A percentile compares a stretch with the other conserved stretches of the same genome.
Evolutionary conservation across 2,113 vertebrate genomes (phyloP).

Genomic region (Prinia subflava): DNA sequence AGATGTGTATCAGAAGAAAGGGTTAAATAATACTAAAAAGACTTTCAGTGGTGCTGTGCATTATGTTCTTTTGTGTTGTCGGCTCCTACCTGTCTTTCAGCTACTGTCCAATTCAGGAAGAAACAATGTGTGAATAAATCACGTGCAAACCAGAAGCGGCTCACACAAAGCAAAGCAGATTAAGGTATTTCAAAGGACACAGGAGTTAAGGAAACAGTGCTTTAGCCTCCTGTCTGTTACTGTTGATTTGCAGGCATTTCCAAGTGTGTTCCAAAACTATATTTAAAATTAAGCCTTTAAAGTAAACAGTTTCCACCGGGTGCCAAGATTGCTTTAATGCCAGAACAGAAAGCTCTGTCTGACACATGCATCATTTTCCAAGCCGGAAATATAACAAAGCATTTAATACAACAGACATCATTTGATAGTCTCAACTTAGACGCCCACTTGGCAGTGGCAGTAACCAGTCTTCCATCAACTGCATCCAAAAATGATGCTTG

Average conservation of each 20-base stretch:
- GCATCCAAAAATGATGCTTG: conserved; percentile 18
- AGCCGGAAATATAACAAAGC: conserved; percentile 53
- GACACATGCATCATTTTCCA: conserved; percentile 42
- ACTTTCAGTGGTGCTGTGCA: neutral
- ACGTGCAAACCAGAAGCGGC: neutral
- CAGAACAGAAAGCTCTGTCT: conserved; percentile 36
- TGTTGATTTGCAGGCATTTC: conserved; percentile 22
- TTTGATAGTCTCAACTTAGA: conserved; percentile 50
- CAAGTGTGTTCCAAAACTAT: conserved; percentile 16
- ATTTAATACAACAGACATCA: conserved; percentile 50
- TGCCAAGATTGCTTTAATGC: conserved; percentile 23
- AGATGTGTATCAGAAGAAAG: neutral
- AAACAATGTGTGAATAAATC: neutral
- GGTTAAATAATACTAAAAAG: neutral
- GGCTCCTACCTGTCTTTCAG: neutral
- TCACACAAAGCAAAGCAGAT: neutral
- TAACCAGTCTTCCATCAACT: conserved; percentile 30
- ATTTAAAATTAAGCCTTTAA: conserved; percentile 53
- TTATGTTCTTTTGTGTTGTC: neutral
- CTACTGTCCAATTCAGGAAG: neutral
- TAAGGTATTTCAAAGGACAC: neutral
- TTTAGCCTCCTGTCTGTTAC: neutral
- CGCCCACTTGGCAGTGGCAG: conserved; percentile 27
- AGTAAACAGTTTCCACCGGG: conserved; percentile 27
- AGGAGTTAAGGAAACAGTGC: neutral